phyloP scores from a whole-genome alignment of 2,888 invertebrate species.

The Hartigia nigra region DNA sequence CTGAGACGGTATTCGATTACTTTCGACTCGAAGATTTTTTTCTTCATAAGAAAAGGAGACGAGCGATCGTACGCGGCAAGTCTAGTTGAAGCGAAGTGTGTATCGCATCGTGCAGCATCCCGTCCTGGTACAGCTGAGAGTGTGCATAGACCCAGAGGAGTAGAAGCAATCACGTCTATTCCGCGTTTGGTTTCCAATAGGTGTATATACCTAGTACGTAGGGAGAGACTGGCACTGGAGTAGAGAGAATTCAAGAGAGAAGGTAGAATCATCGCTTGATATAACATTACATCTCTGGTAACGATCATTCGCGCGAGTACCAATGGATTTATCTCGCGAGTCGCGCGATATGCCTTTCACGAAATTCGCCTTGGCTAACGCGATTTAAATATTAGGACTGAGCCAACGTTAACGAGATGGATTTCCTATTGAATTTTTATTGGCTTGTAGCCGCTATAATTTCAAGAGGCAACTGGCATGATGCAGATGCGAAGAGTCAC shows the following conservation, averaged over 20 bases:
- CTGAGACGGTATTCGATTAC: constrained; percentile 46
- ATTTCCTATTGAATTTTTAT: neutral
- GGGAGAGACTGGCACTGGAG: neutral
- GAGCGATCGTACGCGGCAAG: neutral
- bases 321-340: neutral
- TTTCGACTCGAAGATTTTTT: constrained; percentile 38
- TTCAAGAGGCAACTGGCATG: neutral
- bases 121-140: neutral
- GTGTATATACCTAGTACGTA: neutral
- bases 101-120: neutral
- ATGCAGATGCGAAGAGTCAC: neutral
- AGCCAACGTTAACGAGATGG: neutral
- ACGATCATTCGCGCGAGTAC: neutral
- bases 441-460: neutral
- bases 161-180: neutral
- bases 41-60: neutral
- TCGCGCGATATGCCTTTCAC: neutral
- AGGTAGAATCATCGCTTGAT: neutral
- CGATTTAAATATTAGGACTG: neutral
- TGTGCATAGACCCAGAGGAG: neutral
- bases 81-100: neutral
- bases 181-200: neutral
- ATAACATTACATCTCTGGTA: neutral
- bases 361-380: neutral
- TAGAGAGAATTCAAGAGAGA: neutral